Evolutionary conservation across 2,797 vertebrate species (phyloP), one percentile per base, ranked within the genome.

Genomic region (Crypturellus tataupa): DNA sequence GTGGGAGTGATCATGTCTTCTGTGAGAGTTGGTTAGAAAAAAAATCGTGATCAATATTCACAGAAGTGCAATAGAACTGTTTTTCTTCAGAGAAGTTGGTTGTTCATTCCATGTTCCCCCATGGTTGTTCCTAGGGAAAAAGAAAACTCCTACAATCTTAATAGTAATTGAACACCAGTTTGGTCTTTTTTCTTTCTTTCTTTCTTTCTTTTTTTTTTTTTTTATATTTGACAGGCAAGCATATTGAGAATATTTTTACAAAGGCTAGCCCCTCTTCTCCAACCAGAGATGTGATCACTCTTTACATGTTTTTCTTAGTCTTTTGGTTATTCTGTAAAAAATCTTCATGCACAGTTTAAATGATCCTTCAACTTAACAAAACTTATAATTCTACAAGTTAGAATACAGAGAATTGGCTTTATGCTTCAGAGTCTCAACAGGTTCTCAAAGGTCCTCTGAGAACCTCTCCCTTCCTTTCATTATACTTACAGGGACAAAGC

Each of bases 1-100:
- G 92, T 96, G 84, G 92, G 93, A 95, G 92, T 93, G 76, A 93
- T 92, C 92, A 76, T 79, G 62, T 80, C 69, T 87, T 92, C 87
- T 85, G 27, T 67, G 80, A 2, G 5, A 89, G 40, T 46, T 87
- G 42, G 10, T 78, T 89, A 83, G 80, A 21, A 85, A 80, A 70
- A 4, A 0, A 5, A 6, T 68, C 37, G 44, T 79, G 27, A 87
- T 69, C 80, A 83, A 51, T 85, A 27, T 83, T 89, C 55, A 85
- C 21, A 59, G 23, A 87, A 69, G 20, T 89, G 21, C 55, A 72
- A 68, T 12, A 72, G 59, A 56, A 49, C 3, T 5, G 37, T 58
- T 25, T 70, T 10, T 16, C 2, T 18, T 56, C 31, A 39, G 58
- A 42, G 39, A 87, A 62, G 6, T n/a, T 77, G 25, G 17, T 73